Base-by-base conservation (phyloP, 2,797 vertebrate species). In the Cynodonichthys magdalenae region DNA sequence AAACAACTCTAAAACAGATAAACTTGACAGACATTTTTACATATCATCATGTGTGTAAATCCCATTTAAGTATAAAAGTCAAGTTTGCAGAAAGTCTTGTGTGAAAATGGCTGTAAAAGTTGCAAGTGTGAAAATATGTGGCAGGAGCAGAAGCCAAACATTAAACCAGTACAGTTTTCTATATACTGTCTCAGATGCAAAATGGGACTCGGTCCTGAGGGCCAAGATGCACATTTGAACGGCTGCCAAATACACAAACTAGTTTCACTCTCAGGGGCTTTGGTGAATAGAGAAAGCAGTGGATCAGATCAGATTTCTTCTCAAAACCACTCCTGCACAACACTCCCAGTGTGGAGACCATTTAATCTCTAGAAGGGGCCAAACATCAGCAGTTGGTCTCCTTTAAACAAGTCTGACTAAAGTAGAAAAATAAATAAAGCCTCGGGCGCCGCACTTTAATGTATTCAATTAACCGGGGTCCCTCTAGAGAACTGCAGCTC, bases 401-500 rank as follows among this genome's bases (percentile, higher is more conserved):
- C 84, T 93, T 93, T 94, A 94, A 94, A 93, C 94, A 94, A 93
- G 90, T 89, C 91, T 93, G 90, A 91, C 90, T 75, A 90, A 90
- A 91, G 87, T 88, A 89, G 92, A 91, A 92, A 92, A 92, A 94
- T 93, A 93, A 94, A 94, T 93, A 94, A 92, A 92, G 93, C 93
- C 93, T 81, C 84, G 55, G 87, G 94, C 92, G 83, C 86, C 87
- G 82, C 68, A 76, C 84, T 93, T 93, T 94, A 94, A 94, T 93
- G 94, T 93, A 93, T 94, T 94, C 92, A 94, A 94, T 94, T 94
- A 94, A 92, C 90, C 82, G 85, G 80, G 90, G 87, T 91, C 89
- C 91, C 93, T 93, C 92, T 91, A 89, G 93, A 93, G 93, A 92
- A 85, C 88, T 78, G 80, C 80, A 77, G 88, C 78, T 80, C 90